Evolutionary conservation across 2,113 vertebrate species (phyloP).

Genomic region (Hylia prasina): DNA sequence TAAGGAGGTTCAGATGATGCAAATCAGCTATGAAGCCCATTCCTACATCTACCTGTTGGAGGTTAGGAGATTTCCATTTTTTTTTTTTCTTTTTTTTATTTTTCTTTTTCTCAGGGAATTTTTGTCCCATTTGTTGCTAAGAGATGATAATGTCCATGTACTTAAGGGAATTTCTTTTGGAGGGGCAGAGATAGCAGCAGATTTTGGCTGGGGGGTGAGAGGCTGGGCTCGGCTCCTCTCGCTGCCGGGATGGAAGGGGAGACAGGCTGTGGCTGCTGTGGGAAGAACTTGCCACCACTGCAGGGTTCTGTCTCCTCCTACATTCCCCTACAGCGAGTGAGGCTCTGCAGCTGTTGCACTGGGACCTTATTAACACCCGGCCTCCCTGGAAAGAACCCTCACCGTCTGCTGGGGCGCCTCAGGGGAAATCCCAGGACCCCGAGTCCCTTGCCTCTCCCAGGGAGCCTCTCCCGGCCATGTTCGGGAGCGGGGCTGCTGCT

Average conservation of each 20-base stretch:
- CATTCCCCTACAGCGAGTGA: accelerated
- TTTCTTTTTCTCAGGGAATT: neutral
- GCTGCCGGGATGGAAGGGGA: accelerated
- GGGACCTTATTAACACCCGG: neutral
- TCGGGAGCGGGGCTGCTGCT: accelerated
- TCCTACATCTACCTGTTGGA: neutral
- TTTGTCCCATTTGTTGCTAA: neutral
- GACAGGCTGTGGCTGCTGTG: accelerated
- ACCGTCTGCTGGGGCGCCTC: neutral
- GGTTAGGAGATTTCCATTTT: neutral
- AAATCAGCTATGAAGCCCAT: neutral
- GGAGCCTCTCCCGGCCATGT: accelerated
- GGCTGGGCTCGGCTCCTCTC: neutral
- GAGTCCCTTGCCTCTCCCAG: accelerated
- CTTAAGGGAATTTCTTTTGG: neutral
- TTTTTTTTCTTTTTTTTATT: neutral
- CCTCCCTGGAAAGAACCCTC: neutral
- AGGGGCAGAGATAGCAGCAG: accelerated
- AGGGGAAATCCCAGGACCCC: accelerated
- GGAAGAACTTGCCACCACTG: neutral
- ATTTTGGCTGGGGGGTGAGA: neutral
- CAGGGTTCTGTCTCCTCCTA: accelerated
- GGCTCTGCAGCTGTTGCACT: neutral
- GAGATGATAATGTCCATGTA: accelerated
- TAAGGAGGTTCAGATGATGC: neutral